Evolutionary conservation across 2,113 vertebrate species (phyloP).

Genomic region (Malurus cyaneus): DNA sequence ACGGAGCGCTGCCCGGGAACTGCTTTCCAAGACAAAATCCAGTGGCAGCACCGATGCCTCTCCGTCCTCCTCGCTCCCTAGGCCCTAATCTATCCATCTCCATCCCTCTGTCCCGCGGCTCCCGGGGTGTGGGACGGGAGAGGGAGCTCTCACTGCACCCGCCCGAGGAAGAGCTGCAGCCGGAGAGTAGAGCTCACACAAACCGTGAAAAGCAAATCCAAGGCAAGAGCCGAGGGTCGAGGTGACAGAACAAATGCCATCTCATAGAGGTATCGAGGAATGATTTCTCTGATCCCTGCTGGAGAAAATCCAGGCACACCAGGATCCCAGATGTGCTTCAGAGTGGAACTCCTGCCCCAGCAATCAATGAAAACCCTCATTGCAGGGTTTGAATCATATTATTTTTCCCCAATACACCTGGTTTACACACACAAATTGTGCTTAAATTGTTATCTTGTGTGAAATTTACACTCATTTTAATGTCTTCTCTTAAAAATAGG

Average conservation of each 20-base stretch:
- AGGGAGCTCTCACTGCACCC: background rate
- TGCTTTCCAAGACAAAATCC: background rate
- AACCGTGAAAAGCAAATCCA: background rate
- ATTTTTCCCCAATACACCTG: background rate
- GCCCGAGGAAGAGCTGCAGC: background rate
- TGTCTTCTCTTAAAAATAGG: background rate
- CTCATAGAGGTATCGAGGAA: accelerated
- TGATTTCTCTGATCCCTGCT: background rate
- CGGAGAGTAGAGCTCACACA: accelerated
- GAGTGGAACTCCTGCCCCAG: background rate
- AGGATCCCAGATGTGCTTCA: background rate
- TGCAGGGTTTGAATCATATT: accelerated
- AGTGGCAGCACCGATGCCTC: accelerated
- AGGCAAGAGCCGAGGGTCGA: background rate
- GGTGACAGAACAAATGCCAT: background rate
- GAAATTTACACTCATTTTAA: background rate
- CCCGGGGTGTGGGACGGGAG: background rate
- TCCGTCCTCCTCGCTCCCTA: background rate
- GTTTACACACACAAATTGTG: background rate
- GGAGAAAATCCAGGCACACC: background rate
- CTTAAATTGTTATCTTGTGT: background rate
- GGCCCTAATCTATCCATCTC: background rate
- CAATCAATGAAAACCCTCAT: background rate
- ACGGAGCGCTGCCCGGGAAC: accelerated
- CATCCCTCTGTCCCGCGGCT: background rate